Evolutionary conservation across 2,113 vertebrate species (phyloP).

Genomic region (Macrotus californicus): DNA sequence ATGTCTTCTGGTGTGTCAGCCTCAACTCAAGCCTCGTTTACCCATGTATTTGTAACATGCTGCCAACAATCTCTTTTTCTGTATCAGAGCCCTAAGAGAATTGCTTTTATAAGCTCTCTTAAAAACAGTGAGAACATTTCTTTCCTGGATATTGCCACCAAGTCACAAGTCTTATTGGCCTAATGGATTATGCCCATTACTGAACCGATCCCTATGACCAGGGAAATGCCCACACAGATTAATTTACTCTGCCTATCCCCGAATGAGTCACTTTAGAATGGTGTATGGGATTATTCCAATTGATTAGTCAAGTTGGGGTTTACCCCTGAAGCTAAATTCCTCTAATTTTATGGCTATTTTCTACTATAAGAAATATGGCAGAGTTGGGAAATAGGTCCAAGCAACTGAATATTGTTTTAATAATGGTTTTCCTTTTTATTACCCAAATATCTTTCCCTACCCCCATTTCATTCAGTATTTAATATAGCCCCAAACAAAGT

Average conservation of each 20-base stretch:
- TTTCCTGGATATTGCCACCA: conserved; percentile 3
- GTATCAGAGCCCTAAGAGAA: not conserved
- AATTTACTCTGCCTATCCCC: not conserved
- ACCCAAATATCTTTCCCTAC: conserved; percentile 17
- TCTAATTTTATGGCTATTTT: not conserved
- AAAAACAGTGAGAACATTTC: not conserved
- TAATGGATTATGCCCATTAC: not conserved
- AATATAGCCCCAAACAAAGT: not conserved
- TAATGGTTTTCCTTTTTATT: conserved; percentile 11
- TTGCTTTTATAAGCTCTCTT: not conserved
- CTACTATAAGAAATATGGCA: not conserved
- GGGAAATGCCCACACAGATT: not conserved
- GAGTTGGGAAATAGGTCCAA: not conserved
- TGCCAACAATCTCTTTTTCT: conserved; percentile 1
- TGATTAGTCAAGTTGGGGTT: not conserved
- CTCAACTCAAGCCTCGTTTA: not conserved
- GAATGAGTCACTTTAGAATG: not conserved
- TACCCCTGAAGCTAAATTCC: not conserved
- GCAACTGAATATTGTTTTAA: not conserved
- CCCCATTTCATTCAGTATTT: not conserved
- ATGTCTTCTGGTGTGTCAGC: not conserved
- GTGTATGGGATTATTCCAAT: not conserved
- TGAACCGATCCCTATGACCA: not conserved
- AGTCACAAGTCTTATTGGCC: not conserved
- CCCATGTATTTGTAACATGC: not conserved